Evolutionary conservation across 2,113 vertebrate species (phyloP), one percentile per base, ranked within the genome.

Genomic region (Grallaria varia): DNA sequence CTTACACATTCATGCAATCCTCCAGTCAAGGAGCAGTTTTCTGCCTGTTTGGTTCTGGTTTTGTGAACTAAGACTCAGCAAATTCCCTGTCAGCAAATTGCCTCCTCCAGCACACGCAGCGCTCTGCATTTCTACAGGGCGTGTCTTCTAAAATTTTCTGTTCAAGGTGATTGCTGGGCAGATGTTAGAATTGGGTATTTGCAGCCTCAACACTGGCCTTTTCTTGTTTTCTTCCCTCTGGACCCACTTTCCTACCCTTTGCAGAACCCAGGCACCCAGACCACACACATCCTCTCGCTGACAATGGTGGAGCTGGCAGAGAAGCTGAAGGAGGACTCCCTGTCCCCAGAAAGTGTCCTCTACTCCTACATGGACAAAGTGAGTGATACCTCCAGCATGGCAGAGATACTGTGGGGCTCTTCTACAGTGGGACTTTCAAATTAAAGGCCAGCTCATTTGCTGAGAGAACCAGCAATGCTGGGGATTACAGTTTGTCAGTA

Each of bases 311-410:
- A 98, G 86, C 72, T 99, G 93, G 97, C 63, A 28, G 93, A 97
- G 62, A 93, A 97, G 42, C 97, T 99, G 73, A 87, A 91, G 85
- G 93, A 98, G 4, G 97, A 95, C 8, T 97, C 92, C 5, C 87
- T 99, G 84, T 97, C 66, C 71, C 98, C 98, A 6, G 97, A 98
- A 30, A 98, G 98, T 1, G 96, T 98, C 60, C 97, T 99, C 35
- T 98, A 98, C 84, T 87, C 97, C 62, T 99, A 98, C 72, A 89
- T 98, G 93, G 97, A 98, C 84, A 98, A 98, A 98, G 98, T 98
- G 71, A 90, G 73, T 78, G 56, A 31, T 16, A 22, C 11, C 21
- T 59, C 25, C 59, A 90, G 19, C 13, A 14, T 1, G 8, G 53
- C 39, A 55, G 44, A 45, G 69, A 44, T 86, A 75, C 28, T 74